Base-by-base conservation (phyloP, 1,140 invertebrate genomes). In the Heliconius eleuchia region DNA sequence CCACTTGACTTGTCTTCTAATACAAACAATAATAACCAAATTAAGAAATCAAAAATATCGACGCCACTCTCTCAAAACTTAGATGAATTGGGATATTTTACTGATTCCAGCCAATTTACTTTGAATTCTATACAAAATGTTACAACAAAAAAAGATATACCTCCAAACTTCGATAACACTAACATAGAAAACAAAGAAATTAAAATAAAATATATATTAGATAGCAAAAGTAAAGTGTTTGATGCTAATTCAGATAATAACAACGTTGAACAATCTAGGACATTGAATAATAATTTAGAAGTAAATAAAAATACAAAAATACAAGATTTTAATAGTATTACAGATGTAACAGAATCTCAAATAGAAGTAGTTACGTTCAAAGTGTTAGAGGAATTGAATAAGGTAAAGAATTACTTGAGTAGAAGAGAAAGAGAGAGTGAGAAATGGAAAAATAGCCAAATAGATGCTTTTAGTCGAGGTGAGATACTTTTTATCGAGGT, bases 361-460 rank as follows among this genome's bases (percentile, higher is more conserved):
- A 42, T 46, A 13, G 84, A 89, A 79, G 72, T 83, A 57, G 79
- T 89, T 1, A 80, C 88, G 9, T 88, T 87, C 74, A 89, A 89
- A 82, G 82, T 87, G 74, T 71, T 89, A 39, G 84, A 88, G 76
- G 88, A 88, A 77, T 84, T 89, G 39, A 89, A 80, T 78, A 89
- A 80, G 79, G 71, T 88, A 0, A 87, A 86, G 18, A 77, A 52
- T 60, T 88, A 80, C 73, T 85, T 89, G 23, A 82, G 78, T 42
- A 87, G 57, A 76, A 76, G 55, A 30, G 79, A 85, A 13, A 78
- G 74, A 70, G 73, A 37, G 39, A 72, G 57, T 27, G 78, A 70
- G 11, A 66, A 13, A 66, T 66, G 60, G 60, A 66, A 13, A 66
- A 66, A 30, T 66, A 66, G 60, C 13, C 60, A 66, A 30, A 6